A percentile compares a stretch with the other conserved stretches of the same genome.
Evolutionary conservation across 92 coral and sea anemone species (phyloP).

Genomic region (Epizoanthus rinbou): DNA sequence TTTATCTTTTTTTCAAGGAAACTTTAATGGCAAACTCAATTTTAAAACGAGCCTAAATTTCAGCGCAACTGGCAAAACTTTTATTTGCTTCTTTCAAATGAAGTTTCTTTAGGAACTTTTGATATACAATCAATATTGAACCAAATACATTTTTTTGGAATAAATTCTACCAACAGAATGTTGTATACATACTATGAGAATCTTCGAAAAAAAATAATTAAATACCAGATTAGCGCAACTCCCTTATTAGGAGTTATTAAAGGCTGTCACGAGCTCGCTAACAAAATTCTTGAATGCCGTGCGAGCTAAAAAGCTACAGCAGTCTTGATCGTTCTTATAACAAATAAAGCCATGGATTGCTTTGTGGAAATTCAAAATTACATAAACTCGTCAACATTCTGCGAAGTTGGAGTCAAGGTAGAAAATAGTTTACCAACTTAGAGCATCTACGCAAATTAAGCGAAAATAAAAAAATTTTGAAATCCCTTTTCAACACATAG

Average conservation of each 20-base stretch:
- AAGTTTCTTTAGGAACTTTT: constrained; percentile 26
- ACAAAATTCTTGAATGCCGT: constrained; percentile 25
- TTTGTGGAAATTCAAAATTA: constrained; percentile 23
- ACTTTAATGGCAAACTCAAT: constrained; percentile 22
- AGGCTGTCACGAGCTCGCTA: constrained; percentile 27
- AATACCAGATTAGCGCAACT: constrained; percentile 26
- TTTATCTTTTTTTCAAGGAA: constrained; percentile 21
- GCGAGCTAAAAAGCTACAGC: constrained; percentile 22
- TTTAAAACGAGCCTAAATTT: constrained; percentile 16
- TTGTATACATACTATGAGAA: constrained; percentile 24
- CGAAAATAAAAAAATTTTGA: constrained; percentile 4
- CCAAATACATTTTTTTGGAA: constrained; percentile 21
- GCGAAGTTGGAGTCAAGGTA: constrained; percentile 30
- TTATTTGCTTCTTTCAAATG: constrained; percentile 21
- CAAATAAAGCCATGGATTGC: constrained; percentile 21
- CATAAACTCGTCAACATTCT: constrained; percentile 23
- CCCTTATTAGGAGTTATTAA: constrained; percentile 24
- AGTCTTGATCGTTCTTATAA: constrained; percentile 23
- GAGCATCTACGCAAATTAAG: constrained; percentile 19
- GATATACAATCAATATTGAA: constrained; percentile 18
- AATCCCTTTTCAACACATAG: constrained; percentile 4
- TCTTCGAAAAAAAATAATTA: constrained; percentile 16
- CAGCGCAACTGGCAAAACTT: constrained; percentile 29
- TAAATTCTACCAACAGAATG: constrained; percentile 19
- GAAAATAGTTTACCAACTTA: neutral